Evolutionary conservation across 2,113 vertebrate species (phyloP), one percentile per base, ranked within the genome.

Genomic region (Cebus imitator): DNA sequence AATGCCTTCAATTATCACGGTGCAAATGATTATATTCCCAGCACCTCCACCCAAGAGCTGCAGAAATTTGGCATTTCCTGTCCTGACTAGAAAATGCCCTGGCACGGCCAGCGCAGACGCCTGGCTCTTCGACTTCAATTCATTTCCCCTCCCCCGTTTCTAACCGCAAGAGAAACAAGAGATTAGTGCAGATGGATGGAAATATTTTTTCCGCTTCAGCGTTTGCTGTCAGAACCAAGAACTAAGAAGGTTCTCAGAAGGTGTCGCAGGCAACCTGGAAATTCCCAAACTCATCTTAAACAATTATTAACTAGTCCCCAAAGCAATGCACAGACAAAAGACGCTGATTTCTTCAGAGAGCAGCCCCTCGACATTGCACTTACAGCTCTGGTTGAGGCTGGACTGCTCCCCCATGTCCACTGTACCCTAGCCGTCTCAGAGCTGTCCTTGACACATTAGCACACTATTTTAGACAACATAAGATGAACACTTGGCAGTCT

Each of bases 191-290:
- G 95, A 98, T 92, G 94, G 97, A 96, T 98, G 96, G 97, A 98
- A 98, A 97, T 97, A 97, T 96, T 98, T 98, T 98, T 83, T 97
- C 95, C 32, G 79, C 90, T 98, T 99, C 92, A 97, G 98, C 94
- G 97, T 97, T 98, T 98, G 96, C 98, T 98, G 97, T 98, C 97
- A 97, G 95, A 95, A 81, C 85, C 95, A 92, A 98, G 76, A 52
- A 87, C 94, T 94, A 96, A 96, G 96, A 95, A 5, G 90, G 95
- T 98, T 98, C 96, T 98, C 97, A 87, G 92, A 90, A 23, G 86
- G 89, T 97, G 90, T 97, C 94, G 97, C 89, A 55, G 83, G 95
- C 95, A 98, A 94, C 95, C 96, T 91, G 94, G 95, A 98, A 98
- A 98, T 96, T 97, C 96, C 96, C 95, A 79, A 72, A 48, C 43